Evolutionary conservation across 2,888 invertebrate species (phyloP), one percentile per base, ranked within the genome.

Genomic region (Eristalis tenax): DNA sequence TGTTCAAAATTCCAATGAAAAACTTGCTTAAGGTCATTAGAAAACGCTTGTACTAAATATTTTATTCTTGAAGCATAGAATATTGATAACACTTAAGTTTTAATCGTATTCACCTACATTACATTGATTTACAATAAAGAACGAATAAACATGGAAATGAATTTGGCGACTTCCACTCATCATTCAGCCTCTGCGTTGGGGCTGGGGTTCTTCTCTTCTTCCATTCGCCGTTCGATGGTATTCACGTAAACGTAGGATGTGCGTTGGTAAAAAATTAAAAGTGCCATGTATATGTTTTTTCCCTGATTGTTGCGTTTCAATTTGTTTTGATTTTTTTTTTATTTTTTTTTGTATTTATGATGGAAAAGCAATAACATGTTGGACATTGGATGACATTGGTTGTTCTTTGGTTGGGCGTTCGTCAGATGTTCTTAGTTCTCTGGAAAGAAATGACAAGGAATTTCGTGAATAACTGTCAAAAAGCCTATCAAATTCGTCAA

Each of bases 311-410:
- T 86, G 50, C 82, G 80, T 68, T 73, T 80, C 57, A 68, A 43
- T 65, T 63, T 43, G 22, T 23, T 56, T 66, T 28, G 65, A 8
- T 43, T 71, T 57, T 28, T 18, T 40, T 79, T 23, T n/a, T 3
- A 8, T 57, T 75, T 26, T 59, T 75, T 22, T 35, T 83, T 22
- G 6, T 3, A 32, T 65, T 70, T 70, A 50, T 79, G 57, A 61
- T 73, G 50, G 56, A 77, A 64, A 77, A 69, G n/a, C 61, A 40
- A 50, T 43, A 73, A 83, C 65, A 78, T 78, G 13, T 50, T 50
- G 78, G 65, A 74, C 77, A 40, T 65, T 86, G 86, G 86, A 82
- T 86, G 86, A 82, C 86, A 50, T 78, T 78, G 75, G 66, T 82
- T 82, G 86, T 83, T 86, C 75, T 65, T 70, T 74, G 43, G 65